Evolutionary conservation across 2,797 vertebrate genomes (phyloP), one percentile per base, ranked within the genome.

Genomic region (Falco novaeseelandiae): DNA sequence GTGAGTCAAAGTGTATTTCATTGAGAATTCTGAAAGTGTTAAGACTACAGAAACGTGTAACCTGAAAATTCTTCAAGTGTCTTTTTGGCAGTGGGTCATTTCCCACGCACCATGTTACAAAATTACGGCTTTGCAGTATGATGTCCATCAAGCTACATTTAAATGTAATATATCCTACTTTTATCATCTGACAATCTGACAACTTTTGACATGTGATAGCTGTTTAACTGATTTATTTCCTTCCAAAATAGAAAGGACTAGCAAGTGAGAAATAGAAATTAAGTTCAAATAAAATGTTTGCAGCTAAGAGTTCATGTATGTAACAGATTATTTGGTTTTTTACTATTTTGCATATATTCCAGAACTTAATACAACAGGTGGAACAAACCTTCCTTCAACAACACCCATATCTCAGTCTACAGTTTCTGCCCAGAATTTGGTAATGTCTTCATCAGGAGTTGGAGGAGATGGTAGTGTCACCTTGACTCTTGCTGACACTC

Each of bases 391-490:
- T 88, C 98, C 98, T 67, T 96, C 98, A 8, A 91, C 98, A 91
- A 97, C 99, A 69, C 98, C 99, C 4, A 95, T 99, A 46, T 98
- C 99, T 30, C 99, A 99, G 3, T 97, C 98, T 3, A 77, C 98
- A 32, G 96, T 98, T 23, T 98, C 99, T 58, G 72, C 98, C 15
- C 99, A 99, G 97, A 99, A 98, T 96, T 98, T 99, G 78, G 99
- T 99, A 82, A 99, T 99, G 99, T 99, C 99, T 42, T 98, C 99
- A 2, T 98, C 99, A 22, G 98, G 98, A 10, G 96, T 99, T 80
- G 98, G 98, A 91, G 98, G 97, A 29, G 99, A 99, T 54, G 99
- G 98, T 85, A 99, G 98, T 13, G 99, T 99, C 69, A 99, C 99
- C 0, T 98, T 99, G 61, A 99, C 99, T 5, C 98, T 99, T 96